phyloP scores from a whole-genome alignment of 2,888 invertebrate species.

The Stegana nigrithorax region DNA sequence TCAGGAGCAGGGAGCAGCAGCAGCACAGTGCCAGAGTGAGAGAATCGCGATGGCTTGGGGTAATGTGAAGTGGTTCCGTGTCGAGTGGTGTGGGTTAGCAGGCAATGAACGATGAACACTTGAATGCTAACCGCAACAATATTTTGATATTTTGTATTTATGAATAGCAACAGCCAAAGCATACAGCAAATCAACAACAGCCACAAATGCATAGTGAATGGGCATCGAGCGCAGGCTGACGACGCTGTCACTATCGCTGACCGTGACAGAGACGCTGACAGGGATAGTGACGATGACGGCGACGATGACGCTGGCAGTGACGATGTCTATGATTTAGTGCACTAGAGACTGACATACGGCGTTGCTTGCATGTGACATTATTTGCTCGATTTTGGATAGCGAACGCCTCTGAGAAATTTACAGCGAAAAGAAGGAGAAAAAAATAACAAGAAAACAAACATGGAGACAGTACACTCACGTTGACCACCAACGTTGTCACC shows the following conservation, averaged over 20 bases:
- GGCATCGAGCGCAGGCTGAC: background rate
- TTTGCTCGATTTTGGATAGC: slow-evolving; percentile 8
- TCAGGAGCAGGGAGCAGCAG: background rate
- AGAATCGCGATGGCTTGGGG: too few relatives aligned
- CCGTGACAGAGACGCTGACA: background rate
- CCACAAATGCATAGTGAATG: too few relatives aligned
- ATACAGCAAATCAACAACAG: too few relatives aligned
- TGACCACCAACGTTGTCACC: slow-evolving; percentile 1
- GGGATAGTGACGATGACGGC: background rate
- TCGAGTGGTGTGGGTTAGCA: background rate
- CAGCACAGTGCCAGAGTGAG: too few relatives aligned
- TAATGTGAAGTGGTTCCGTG: too few relatives aligned
- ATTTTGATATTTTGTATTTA: slow-evolving; percentile 55
- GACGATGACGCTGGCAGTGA: background rate
- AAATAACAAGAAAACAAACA: background rate
- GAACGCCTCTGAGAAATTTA: too few relatives aligned
- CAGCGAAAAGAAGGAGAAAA: too few relatives aligned
- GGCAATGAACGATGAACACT: too few relatives aligned
- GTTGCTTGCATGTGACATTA: slow-evolving; percentile 8
- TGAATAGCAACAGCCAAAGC: slow-evolving; percentile 30
- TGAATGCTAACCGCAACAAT: slow-evolving; percentile 27
- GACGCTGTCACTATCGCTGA: background rate
- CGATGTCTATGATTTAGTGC: slow-evolving; percentile 7
- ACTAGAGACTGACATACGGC: slow-evolving; percentile 15
- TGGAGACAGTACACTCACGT: background rate